A percentile compares a stretch with the other conserved stretches of the same genome.
Conservation (phyloP, 2,888 invertebrate genomes). For the Metalampra italica region DNA sequence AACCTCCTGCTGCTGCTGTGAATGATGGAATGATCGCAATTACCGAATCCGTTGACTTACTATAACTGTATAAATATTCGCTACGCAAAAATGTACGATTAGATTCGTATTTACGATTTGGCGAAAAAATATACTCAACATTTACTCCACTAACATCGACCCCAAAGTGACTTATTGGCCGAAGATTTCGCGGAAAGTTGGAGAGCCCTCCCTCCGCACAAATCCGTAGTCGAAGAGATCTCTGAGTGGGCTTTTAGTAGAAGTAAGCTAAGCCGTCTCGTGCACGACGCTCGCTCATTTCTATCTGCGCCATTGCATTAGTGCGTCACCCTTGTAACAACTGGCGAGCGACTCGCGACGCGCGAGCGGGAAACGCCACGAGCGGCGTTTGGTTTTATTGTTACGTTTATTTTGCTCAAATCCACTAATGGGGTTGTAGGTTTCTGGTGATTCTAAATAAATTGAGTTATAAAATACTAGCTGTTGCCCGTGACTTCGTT, state of each 20-base stretch:
- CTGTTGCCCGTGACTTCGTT: too few species aligned
- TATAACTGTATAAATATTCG: not conserved
- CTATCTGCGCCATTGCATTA: conserved; percentile 60
- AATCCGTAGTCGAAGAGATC: conserved; percentile 70
- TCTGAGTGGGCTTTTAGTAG: conserved; percentile 77
- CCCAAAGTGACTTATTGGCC: conserved; percentile 62
- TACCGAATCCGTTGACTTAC: conserved; percentile 15
- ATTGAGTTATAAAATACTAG: not conserved
- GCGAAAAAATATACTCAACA: not conserved
- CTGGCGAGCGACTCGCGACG: not conserved
- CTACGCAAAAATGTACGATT: too few species aligned
- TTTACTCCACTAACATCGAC: conserved; percentile 31
- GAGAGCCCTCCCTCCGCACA: conserved; percentile 56
- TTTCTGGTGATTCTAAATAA: not conserved
- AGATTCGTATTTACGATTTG: too few species aligned
- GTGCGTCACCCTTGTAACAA: conserved; percentile 13
- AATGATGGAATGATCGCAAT: conserved; percentile 42
- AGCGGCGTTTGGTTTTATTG: not conserved
- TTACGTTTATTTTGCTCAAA: not conserved
- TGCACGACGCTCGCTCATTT: conserved; percentile 69
- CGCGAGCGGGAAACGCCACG: not conserved
- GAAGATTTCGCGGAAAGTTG: conserved; percentile 59
- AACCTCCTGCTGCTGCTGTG: conserved; percentile 23
- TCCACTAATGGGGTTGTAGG: not conserved
- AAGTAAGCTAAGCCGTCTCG: conserved; percentile 72